Percentiles rank a stretch among this genome's conserved stretches.
These are phyloP conservation scores for Leucophenga montana DNA, from an alignment of 2,888 invertebrate genomes.

Conservation along the genomic window DNA sequence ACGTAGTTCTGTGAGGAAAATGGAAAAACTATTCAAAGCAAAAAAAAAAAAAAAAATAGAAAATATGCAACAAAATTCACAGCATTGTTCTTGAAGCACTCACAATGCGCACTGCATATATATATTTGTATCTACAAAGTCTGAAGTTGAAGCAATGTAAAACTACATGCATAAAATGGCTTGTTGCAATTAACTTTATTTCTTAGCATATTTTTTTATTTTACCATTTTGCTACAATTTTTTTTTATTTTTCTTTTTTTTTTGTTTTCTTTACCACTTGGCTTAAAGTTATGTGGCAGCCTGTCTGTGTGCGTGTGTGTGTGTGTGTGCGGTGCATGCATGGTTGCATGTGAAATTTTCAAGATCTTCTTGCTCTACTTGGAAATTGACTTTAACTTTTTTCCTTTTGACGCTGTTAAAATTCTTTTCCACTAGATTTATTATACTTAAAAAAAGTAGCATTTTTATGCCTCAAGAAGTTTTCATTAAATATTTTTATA, in stretches of 20 bases:
- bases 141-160: too few relatives aligned
- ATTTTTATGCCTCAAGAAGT: constrained; percentile 40
- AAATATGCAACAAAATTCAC: constrained; percentile 8
- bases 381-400: constrained; percentile 8
- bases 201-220: neutral
- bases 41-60: neutral
- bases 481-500: constrained; percentile 57
- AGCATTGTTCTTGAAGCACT: constrained; percentile 21
- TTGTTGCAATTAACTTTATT: constrained; percentile 26
- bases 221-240: neutral
- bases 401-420: neutral
- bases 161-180: constrained; percentile 8
- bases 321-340: neutral
- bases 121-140: too few relatives aligned
- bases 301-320: too few relatives aligned
- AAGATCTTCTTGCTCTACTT: neutral
- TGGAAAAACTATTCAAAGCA: neutral
- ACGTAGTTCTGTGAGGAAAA: neutral
- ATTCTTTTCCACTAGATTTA: constrained; percentile 17
- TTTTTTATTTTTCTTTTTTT: neutral
- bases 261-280: too few relatives aligned
- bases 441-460: constrained; percentile 1
- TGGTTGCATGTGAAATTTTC: constrained; percentile 27
- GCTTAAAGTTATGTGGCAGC: too few relatives aligned
- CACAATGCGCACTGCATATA: neutral